These are phyloP conservation scores for Drosophila parabipectinata DNA, from an alignment of 1,140 invertebrate species.

Conservation along the genomic window DNA sequence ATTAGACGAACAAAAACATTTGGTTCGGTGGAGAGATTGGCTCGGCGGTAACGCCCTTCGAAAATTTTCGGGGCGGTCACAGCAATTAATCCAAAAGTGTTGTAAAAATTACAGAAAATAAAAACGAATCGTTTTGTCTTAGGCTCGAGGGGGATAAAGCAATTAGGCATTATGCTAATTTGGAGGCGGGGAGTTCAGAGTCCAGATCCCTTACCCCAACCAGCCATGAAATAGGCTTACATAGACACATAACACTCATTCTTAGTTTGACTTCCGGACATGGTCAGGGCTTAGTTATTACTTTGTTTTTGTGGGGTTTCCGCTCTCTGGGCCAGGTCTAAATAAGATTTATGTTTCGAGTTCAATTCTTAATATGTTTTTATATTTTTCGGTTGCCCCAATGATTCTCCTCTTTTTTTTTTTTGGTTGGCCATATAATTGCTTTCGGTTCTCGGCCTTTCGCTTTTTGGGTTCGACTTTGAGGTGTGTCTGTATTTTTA, in stretches of 20 bases:
- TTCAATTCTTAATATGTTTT: slow-evolving; percentile 73
- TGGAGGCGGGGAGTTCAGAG: not conserved
- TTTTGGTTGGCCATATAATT: slow-evolving; percentile 65
- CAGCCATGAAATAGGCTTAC: not conserved
- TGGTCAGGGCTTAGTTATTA: slow-evolving; percentile 35
- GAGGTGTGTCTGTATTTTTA: slow-evolving; percentile 79
- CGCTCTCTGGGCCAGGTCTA: slow-evolving; percentile 34
- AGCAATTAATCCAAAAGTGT: slow-evolving; percentile 48
- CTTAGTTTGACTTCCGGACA: slow-evolving; percentile 41
- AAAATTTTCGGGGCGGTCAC: slow-evolving; percentile 41
- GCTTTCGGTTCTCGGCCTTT: slow-evolving; percentile 47
- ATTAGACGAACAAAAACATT: slow-evolving; percentile 51
- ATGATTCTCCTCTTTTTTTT: slow-evolving; percentile 34
- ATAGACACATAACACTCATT: slow-evolving; percentile 9
- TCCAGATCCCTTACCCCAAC: not conserved
- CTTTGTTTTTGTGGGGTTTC: slow-evolving; percentile 48
- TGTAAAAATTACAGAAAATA: slow-evolving; percentile 40
- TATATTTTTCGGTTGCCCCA: slow-evolving; percentile 16
- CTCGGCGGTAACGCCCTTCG: slow-evolving; percentile 13
- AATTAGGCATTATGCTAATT: slow-evolving; percentile 71
- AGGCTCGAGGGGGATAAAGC: slow-evolving; percentile 48
- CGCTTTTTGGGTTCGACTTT: slow-evolving; percentile 28
- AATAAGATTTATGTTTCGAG: slow-evolving; percentile 75
- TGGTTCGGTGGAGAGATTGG: slow-evolving; percentile 10
- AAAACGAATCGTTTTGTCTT: slow-evolving; percentile 46